Evolutionary conservation across 2,797 vertebrate species (phyloP), one percentile per base, ranked within the genome.

Genomic region (Hippocampus kuda): DNA sequence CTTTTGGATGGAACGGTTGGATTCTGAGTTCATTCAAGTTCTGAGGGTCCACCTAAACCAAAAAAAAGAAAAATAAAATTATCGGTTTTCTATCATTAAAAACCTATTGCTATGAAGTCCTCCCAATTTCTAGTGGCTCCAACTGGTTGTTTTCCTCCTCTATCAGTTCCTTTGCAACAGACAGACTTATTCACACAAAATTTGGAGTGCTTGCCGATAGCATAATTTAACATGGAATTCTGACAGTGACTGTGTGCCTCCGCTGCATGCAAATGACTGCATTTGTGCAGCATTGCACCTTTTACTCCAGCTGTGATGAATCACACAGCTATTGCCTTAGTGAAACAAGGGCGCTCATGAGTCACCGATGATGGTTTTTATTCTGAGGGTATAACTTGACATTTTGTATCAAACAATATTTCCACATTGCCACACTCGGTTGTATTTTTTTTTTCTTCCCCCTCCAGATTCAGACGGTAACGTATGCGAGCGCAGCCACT

Each of bases 401-500:
- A 59, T 64, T 38, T 61, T 34, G 16, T 41, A 9, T 62, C 34
- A 62, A 62, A 62, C 64, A 65, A 24, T 7, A 56, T 27, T 53
- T 18, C 63, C 26, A 20, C 3, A 3, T 53, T 5, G 2, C 8
- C 69, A 20, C 63, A 72, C 63, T 65, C 7, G 66, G 69, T 12
- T 70, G 41, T 73, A 4, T 65, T 64, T 4, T 64, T 16, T 34
- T 41, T 10, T 42, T n/a, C 68, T 42, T 27, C 5, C 70, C 41
- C 65, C 90, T 91, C 41, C 90, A 98, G 95, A 98, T 87, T 81
- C 91, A 18, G 91, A 95, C 46, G 95, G 95, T 67, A 91, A 91
- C 72, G 76, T 94, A 12, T 92, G 88, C 81, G 91, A 92, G 62
- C 94, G 89, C 87, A 92, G 86, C 81, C 94, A 97, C 66, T 86